phyloP scores from a whole-genome alignment of 2,113 vertebrate genomes.

The Nicator chloris region DNA sequence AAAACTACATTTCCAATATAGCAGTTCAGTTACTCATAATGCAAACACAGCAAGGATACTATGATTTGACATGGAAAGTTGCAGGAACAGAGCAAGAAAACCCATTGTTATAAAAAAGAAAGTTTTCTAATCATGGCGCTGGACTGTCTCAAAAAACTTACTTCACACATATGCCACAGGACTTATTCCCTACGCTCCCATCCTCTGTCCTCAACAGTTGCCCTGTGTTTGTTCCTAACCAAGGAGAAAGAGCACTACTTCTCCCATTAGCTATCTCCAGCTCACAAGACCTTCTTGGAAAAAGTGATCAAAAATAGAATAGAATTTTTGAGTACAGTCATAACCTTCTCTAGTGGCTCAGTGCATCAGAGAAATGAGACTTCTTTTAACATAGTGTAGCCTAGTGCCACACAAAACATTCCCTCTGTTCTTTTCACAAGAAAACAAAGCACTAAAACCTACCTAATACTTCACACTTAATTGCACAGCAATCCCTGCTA shows the following conservation, averaged over 20 bases:
- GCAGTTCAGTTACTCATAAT: not conserved
- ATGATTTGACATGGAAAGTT: not conserved
- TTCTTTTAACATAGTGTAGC: not conserved
- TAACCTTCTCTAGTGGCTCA: not conserved
- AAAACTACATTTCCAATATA: not conserved
- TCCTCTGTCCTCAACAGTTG: not conserved
- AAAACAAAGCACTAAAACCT: not conserved
- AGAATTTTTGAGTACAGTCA: not conserved
- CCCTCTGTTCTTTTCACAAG: not conserved
- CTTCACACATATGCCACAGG: not conserved
- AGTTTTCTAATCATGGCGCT: not conserved
- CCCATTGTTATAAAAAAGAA: not conserved
- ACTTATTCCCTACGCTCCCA: accelerated
- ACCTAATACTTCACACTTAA: not conserved
- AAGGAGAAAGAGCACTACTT: not conserved
- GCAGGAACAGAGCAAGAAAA: not conserved
- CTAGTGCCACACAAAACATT: not conserved
- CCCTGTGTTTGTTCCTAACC: not conserved
- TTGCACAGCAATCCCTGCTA: not conserved
- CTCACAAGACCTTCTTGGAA: not conserved
- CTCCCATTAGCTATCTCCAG: not conserved
- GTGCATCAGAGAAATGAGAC: not conserved
- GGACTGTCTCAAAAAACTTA: not conserved
- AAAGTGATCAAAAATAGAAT: not conserved
- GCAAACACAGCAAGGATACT: not conserved